Conservation (phyloP, 2,797 vertebrate species). For the Crenichthys baileyi region DNA sequence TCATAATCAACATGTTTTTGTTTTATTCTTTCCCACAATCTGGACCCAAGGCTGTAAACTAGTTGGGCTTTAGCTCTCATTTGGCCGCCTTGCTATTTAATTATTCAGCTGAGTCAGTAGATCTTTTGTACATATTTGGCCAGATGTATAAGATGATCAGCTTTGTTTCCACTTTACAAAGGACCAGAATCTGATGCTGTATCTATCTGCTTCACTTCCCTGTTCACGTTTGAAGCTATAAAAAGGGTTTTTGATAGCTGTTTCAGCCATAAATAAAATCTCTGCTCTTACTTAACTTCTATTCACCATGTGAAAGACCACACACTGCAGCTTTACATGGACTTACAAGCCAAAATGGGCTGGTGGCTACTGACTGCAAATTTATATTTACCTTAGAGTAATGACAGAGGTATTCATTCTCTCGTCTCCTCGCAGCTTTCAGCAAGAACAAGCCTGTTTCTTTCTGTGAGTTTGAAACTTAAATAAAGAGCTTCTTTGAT, state of each 20-base stretch:
- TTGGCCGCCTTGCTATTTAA: no score
- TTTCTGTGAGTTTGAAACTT: background rate
- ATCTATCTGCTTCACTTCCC: background rate
- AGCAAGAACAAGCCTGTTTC: background rate
- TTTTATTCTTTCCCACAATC: no score
- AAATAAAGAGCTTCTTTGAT: slow-evolving; percentile 2
- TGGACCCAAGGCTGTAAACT: no score
- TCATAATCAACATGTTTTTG: no score
- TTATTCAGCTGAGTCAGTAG: no score
- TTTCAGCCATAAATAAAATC: background rate
- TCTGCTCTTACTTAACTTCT: background rate
- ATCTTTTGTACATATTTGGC: no score
- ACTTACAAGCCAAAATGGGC: background rate
- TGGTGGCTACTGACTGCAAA: slow-evolving; percentile 1
- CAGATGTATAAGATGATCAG: background rate
- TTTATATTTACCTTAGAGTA: background rate
- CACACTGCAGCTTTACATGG: background rate
- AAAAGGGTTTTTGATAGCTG: background rate
- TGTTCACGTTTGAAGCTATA: background rate
- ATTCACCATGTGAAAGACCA: background rate
- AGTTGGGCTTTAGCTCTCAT: no score
- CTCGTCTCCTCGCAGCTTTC: background rate
- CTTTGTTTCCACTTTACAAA: background rate
- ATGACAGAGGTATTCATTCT: background rate
- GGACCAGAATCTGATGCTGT: background rate